These are phyloP conservation scores for Caenorhabditis becei DNA, from an alignment of 2,888 invertebrate species.

Conservation along the genomic window DNA sequence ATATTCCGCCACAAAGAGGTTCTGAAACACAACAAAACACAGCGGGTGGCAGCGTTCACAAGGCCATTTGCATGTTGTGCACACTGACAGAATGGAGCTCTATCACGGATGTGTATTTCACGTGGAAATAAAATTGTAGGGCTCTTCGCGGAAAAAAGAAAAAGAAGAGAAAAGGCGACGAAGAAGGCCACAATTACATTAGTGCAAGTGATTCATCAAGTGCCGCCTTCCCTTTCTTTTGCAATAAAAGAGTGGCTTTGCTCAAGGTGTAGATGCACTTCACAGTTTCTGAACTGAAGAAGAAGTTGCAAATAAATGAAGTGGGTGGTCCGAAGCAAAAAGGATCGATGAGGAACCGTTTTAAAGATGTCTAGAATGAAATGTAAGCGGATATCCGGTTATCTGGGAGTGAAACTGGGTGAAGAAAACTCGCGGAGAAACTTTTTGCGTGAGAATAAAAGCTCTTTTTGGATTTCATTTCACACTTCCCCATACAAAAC, in stretches of 20 bases:
- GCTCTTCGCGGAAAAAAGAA: neutral
- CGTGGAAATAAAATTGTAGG: constrained; percentile 5
- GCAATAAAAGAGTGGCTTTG: constrained; percentile 9
- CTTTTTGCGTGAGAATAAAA: too few species aligned
- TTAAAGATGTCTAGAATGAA: too few species aligned
- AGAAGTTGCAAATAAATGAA: neutral
- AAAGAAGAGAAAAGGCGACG: constrained; percentile 1
- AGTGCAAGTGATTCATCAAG: constrained; percentile 62
- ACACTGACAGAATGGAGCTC: neutral
- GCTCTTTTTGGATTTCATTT: too few species aligned
- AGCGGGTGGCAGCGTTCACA: constrained; percentile 27
- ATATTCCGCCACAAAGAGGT: constrained; percentile 32
- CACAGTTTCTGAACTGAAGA: neutral
- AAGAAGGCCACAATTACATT: constrained; percentile 53
- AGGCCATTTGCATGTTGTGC: constrained; percentile 33
- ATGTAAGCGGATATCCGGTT: too few species aligned
- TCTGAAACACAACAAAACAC: constrained; percentile 38
- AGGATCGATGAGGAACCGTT: too few species aligned
- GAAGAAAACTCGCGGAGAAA: too few species aligned
- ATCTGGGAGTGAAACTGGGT: too few species aligned
- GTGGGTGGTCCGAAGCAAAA: neutral
- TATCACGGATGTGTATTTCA: constrained; percentile 8
- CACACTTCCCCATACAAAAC: too few species aligned
- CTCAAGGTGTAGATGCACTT: constrained; percentile 10
- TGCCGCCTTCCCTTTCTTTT: constrained; percentile 40